Conservation (phyloP, 2,888 invertebrate genomes). For the Drosophila lutescens region DNA sequence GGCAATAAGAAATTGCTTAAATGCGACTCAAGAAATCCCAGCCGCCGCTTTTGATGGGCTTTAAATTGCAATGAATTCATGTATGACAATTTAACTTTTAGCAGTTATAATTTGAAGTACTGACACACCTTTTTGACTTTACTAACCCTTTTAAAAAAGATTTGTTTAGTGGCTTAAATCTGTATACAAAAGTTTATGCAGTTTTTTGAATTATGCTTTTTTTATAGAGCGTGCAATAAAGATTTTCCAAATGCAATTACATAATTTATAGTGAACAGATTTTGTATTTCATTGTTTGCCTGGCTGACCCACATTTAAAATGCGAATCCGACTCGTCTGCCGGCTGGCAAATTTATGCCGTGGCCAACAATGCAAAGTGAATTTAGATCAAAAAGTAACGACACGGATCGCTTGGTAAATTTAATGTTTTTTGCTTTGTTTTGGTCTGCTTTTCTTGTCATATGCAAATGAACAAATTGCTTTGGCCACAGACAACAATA, state of each 20-base stretch:
- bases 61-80: not conserved
- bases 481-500: slow-evolving; percentile 60
- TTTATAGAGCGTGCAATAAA: not conserved
- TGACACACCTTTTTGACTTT: not conserved
- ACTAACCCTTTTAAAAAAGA: not conserved
- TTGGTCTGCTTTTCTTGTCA: slow-evolving; percentile 53
- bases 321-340: slow-evolving; percentile 34
- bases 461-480: slow-evolving; percentile 75
- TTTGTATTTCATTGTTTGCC: slow-evolving; percentile 14
- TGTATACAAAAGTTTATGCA: not conserved
- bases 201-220: not conserved
- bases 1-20: slow-evolving; percentile 67
- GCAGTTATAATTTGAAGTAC: not conserved
- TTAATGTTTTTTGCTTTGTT: slow-evolving; percentile 38
- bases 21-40: slow-evolving; percentile 29
- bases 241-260: not conserved
- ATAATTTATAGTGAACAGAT: slow-evolving; percentile 4
- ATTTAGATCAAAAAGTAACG: slow-evolving; percentile 61
- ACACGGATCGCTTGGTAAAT: slow-evolving; percentile 73
- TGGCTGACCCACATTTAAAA: slow-evolving; percentile 28
- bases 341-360: slow-evolving; percentile 18
- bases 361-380: slow-evolving; percentile 16
- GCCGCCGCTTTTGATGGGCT: slow-evolving; percentile 31
- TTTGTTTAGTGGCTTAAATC: too few relatives aligned
- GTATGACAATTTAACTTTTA: not conserved